Evolutionary conservation across 2,888 invertebrate genomes (phyloP).

Genomic region (Orthosia incerta): DNA sequence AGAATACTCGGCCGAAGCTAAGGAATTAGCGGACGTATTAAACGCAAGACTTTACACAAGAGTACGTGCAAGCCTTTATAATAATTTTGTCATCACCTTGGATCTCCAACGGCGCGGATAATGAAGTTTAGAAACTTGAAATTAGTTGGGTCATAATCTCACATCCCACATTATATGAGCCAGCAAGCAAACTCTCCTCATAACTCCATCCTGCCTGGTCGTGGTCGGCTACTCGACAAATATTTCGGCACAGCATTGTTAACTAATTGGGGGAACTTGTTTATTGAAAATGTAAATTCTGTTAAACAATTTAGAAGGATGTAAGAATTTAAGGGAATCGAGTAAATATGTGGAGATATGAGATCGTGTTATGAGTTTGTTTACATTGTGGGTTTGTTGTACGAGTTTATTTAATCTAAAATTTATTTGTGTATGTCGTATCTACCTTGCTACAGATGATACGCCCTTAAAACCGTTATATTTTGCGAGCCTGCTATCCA

Average conservation of each 20-base stretch:
- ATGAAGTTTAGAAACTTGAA: conserved; percentile 88
- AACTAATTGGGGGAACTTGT: conserved; percentile 68
- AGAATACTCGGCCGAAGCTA: conserved; percentile 7
- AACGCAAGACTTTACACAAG: conserved; percentile 48
- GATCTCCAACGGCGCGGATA: conserved; percentile 85
- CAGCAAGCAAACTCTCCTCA: conserved; percentile 69
- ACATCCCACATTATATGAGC: conserved; percentile 77
- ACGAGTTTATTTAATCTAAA: conserved; percentile 17
- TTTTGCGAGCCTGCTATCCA: not conserved
- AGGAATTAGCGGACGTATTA: conserved; percentile 43
- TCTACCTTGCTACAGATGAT: not conserved
- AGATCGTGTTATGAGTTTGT: conserved; percentile 30
- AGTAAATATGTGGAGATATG: conserved; percentile 38
- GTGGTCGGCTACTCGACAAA: conserved; percentile 65
- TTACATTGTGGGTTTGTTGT: conserved; percentile 23
- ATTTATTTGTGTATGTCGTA: conserved; percentile 8
- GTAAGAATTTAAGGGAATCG: conserved; percentile 48
- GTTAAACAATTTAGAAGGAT: conserved; percentile 51
- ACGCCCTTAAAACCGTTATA: not conserved
- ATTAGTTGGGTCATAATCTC: conserved; percentile 86
- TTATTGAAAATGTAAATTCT: conserved; percentile 64
- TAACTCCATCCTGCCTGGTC: conserved; percentile 59
- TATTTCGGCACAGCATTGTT: conserved; percentile 65
- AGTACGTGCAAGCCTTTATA: conserved; percentile 72
- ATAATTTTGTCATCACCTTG: conserved; percentile 84